Evolutionary conservation across 2,113 vertebrate species (phyloP).

Genomic region (human): DNA sequence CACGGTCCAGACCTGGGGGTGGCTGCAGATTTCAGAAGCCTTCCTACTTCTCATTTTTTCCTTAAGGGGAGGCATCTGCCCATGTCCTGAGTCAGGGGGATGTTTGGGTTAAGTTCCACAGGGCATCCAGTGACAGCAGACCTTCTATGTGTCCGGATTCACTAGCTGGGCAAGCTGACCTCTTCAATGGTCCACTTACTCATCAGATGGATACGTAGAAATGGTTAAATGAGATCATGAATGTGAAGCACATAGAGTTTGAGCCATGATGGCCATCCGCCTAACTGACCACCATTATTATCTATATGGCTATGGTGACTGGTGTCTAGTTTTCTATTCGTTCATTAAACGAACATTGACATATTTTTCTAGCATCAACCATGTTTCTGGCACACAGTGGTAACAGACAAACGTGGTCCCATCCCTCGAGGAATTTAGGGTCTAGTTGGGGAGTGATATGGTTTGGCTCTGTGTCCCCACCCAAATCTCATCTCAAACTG

Average conservation of each 20-base stretch:
- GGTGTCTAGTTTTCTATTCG: background rate
- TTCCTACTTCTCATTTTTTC: background rate
- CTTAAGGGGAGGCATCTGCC: background rate
- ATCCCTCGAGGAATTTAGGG: background rate
- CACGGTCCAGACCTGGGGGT: background rate
- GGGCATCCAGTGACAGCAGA: background rate
- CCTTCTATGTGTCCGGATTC: background rate
- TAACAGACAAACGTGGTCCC: background rate
- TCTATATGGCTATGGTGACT: background rate
- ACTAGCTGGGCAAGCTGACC: background rate
- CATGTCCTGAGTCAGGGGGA: background rate
- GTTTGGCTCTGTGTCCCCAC: no score
- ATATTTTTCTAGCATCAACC: background rate
- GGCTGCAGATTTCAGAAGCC: background rate
- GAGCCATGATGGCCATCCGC: background rate
- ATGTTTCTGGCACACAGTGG: no score
- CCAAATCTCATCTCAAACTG: no score
- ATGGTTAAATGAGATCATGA: background rate
- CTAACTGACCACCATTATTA: background rate
- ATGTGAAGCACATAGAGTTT: background rate
- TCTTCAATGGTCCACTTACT: background rate
- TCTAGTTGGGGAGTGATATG: background rate
- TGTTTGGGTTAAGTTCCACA: background rate
- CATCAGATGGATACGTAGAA: background rate
- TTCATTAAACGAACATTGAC: background rate